Base-by-base conservation (phyloP, 2,113 vertebrate genomes). In the Zeus faber region DNA sequence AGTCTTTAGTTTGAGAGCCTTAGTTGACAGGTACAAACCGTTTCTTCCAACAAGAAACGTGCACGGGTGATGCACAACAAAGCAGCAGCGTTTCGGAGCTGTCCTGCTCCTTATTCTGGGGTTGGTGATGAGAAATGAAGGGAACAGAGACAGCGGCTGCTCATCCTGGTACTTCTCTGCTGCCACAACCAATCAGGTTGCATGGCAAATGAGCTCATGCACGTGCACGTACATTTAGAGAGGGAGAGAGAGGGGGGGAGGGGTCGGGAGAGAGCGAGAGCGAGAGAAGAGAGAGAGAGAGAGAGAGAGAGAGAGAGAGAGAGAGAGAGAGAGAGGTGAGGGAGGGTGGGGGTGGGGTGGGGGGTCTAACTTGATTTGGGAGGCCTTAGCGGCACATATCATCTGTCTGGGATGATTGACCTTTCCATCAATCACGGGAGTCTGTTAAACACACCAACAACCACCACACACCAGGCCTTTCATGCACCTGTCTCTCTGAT, bases 361-460 rank as follows among this genome's bases (percentile, higher is more conserved):
- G 41, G 20, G 51, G 48, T 58, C 50, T 56, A 55, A 62, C 62
- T 73, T 48, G 64, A 53, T 70, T 74, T 62, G 51, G 72, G 56
- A 68, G 74, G 77, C 80, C 81, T 80, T 85, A 74, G 74, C 72
- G 67, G 65, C 74, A 70, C 74, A 81, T 63, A 81, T 60, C 75
- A 65, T 81, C 71, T 85, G 83, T 81, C 83, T 53, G 14, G 45
- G 74, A 72, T 79, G 74, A 85, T 85, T 83, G 83, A 83, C 80
- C 83, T 83, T 80, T 72, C 78, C 70, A 81, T 83, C 83, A 83
- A 62, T 83, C 80, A 78, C 60, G 13, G 51, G 24, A 47, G 54
- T 64, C 66, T 57, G 74, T 79, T 80, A 72, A 48, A 65, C 66
- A 65, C 44, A 54, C 54, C 54, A 65, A 54, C 65, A 57, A 35